A percentile compares a stretch with the other conserved stretches of the same genome.
Evolutionary conservation across 2,797 vertebrate species (phyloP).

Genomic region (Choloepus didactylus): DNA sequence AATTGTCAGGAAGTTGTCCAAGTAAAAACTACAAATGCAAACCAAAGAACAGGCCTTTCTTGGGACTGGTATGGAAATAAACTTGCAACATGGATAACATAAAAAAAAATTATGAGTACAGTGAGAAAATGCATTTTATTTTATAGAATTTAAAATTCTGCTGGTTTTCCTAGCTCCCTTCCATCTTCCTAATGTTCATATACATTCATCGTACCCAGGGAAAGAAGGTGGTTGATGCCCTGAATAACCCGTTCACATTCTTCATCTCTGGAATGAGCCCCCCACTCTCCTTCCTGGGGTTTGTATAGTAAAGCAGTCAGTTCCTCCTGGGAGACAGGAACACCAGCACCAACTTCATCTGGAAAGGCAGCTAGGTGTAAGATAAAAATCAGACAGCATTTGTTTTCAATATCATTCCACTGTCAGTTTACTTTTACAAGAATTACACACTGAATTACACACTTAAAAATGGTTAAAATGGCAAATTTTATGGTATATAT

Average conservation of each 20-base stretch:
- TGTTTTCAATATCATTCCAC: conserved; percentile 62
- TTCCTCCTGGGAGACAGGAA: conserved; percentile 96
- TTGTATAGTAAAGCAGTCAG: conserved; percentile 94
- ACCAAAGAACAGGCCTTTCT: neutral
- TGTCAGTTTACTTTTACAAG: conserved; percentile 11
- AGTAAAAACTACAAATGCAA: neutral
- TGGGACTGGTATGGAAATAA: neutral
- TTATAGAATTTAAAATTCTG: conserved; percentile 46
- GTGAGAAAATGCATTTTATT: conserved; percentile 29
- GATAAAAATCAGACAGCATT: conserved; percentile 75
- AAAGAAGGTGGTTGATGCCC: conserved; percentile 95
- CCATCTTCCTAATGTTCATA: conserved; percentile 9
- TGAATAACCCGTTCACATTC: conserved; percentile 95
- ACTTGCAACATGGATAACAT: neutral
- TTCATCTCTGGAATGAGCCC: conserved; percentile 94
- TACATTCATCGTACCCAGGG: conserved; percentile 91
- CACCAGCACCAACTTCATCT: conserved; percentile 95
- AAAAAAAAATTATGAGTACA: neutral
- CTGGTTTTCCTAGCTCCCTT: neutral
- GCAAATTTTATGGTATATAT: too few species aligned
- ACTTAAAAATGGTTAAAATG: too few species aligned
- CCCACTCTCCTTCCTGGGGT: conserved; percentile 98
- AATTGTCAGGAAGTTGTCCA: neutral
- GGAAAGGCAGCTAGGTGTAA: conserved; percentile 92
- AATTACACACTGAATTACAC: neutral